Evolutionary conservation across 2,113 vertebrate species (phyloP).

Genomic region (Eptesicus fuscus): DNA sequence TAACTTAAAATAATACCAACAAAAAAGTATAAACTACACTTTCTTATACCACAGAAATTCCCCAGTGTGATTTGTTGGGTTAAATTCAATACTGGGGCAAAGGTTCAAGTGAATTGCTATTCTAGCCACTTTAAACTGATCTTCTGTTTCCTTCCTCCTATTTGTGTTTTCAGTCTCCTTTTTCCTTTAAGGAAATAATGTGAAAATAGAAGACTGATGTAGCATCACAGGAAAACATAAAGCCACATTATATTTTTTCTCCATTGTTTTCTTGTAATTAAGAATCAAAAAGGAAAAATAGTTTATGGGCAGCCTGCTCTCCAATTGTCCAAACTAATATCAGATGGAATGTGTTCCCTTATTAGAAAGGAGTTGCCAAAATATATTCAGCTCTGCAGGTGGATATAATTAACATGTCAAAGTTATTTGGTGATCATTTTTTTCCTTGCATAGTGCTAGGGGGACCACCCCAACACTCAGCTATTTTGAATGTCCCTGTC

Average conservation of each 20-base stretch:
- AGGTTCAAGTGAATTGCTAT: slow-evolving; percentile 15
- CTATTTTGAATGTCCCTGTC: not conserved
- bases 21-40: slow-evolving; percentile 13
- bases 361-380: slow-evolving; percentile 8
- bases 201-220: not conserved
- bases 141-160: not conserved
- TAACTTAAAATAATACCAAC: slow-evolving; percentile 4
- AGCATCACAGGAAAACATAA: not conserved
- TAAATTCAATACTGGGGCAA: slow-evolving; percentile 18
- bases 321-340: not conserved
- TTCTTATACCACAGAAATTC: slow-evolving; percentile 18
- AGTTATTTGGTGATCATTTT: not conserved
- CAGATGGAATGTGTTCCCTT: not conserved
- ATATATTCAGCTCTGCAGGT: not conserved
- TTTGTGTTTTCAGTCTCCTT: not conserved
- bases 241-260: slow-evolving; percentile 20
- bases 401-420: not conserved
- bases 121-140: not conserved
- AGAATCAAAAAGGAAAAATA: not conserved
- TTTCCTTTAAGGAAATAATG: not conserved
- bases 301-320: not conserved
- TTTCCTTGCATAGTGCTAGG: not conserved
- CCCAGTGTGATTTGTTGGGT: not conserved
- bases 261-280: not conserved
- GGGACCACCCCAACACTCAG: not conserved